These are phyloP conservation scores for Gymnothorax reevesii DNA, from an alignment of 2,797 vertebrate species.

Conservation along the genomic window DNA sequence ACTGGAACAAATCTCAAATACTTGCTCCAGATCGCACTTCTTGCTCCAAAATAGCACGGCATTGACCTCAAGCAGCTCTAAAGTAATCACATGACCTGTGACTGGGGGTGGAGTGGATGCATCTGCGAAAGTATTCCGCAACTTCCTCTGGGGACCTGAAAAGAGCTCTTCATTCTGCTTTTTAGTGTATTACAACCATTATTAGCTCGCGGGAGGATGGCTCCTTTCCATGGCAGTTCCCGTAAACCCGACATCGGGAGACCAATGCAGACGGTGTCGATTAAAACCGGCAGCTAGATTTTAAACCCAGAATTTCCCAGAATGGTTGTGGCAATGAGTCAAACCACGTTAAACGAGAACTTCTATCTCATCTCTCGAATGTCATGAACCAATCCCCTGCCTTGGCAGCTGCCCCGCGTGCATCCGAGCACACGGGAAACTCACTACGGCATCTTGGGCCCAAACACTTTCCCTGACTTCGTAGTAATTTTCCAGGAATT, in stretches of 20 bases:
- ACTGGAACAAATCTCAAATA: background rate
- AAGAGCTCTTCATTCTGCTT: constrained; percentile 12
- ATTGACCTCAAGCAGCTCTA: background rate
- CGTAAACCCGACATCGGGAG: background rate
- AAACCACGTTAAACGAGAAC: background rate
- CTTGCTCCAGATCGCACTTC: background rate
- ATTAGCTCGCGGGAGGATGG: background rate
- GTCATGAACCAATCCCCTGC: background rate
- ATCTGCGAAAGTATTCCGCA: constrained; percentile 22
- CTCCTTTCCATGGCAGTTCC: background rate
- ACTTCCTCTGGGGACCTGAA: constrained; percentile 29
- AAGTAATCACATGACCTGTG: background rate
- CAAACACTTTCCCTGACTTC: background rate
- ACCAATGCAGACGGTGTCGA: background rate
- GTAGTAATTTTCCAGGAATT: background rate
- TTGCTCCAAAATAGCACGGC: background rate
- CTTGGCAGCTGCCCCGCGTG: background rate
- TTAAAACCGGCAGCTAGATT: constrained; percentile 10
- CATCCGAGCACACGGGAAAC: background rate
- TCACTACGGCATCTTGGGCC: background rate
- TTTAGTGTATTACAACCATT: background rate
- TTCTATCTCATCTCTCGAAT: background rate
- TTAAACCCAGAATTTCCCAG: background rate
- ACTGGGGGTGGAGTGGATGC: background rate
- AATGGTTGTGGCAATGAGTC: background rate